These are phyloP conservation scores for Malaclemys terrapin DNA, from an alignment of 2,113 vertebrate genomes.

Conservation along the genomic window DNA sequence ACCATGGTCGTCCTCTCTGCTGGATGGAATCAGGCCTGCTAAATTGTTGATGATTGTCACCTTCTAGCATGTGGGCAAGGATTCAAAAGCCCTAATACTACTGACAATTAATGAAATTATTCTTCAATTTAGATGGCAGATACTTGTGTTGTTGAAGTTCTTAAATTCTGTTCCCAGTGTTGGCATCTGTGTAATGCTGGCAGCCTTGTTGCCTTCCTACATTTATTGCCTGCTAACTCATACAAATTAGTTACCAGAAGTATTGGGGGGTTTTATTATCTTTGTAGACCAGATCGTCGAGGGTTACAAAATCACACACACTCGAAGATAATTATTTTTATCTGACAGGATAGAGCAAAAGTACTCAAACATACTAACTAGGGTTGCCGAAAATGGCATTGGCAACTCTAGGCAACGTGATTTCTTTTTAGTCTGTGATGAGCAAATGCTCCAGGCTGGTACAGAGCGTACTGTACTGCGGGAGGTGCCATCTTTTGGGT, in stretches of 20 bases:
- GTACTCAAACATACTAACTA: neutral
- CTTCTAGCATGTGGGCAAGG: neutral
- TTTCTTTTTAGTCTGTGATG: neutral
- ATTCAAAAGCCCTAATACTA: neutral
- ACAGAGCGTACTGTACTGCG: neutral
- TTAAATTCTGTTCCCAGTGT: neutral
- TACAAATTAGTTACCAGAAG: rapidly evolving
- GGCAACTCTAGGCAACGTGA: neutral
- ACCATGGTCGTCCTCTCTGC: neutral
- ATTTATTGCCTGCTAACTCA: neutral
- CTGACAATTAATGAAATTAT: neutral
- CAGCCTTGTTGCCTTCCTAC: rapidly evolving
- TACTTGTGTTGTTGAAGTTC: neutral
- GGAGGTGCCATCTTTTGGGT: neutral
- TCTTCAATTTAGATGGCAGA: neutral
- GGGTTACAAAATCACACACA: neutral
- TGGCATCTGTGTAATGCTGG: neutral
- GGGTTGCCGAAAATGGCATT: neutral
- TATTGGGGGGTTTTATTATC: neutral
- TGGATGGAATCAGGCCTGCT: neutral
- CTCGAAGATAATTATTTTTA: neutral
- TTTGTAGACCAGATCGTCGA: neutral
- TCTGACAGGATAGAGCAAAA: neutral
- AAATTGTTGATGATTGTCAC: neutral
- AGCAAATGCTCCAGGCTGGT: neutral